Conservation (phyloP, 1,140 invertebrate species). For the Drosophila lacertosa region DNA sequence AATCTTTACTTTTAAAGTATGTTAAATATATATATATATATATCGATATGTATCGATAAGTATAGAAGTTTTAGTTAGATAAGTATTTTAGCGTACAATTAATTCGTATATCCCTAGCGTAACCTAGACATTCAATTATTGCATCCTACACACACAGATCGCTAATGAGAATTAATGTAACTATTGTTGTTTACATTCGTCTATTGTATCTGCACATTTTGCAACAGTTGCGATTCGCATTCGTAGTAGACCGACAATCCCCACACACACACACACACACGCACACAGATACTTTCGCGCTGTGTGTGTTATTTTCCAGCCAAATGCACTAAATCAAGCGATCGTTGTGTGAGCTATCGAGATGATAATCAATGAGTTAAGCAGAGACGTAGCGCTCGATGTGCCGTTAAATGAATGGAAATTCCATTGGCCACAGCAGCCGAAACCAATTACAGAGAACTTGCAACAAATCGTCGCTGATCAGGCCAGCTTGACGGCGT, state of each 20-base stretch:
- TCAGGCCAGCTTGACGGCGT: slow-evolving; percentile 47
- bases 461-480: slow-evolving; percentile 61
- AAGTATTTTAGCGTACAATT: not conserved
- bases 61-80: not conserved
- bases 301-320: slow-evolving; percentile 44
- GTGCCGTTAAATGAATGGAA: slow-evolving; percentile 75
- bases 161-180: slow-evolving; percentile 2
- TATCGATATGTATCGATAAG: not conserved
- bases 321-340: slow-evolving; percentile 72
- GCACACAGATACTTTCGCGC: slow-evolving; percentile 14
- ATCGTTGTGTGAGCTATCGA: slow-evolving; percentile 59
- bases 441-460: slow-evolving; percentile 65
- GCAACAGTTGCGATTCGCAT: slow-evolving; percentile 6
- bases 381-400: slow-evolving; percentile 47
- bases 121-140: slow-evolving; percentile 5
- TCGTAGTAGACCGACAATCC: too few relatives aligned
- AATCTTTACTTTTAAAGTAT: too few relatives aligned
- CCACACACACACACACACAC: not conserved
- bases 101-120: not conserved
- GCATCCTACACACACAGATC: not conserved
- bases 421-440: slow-evolving; percentile 54
- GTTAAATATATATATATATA: too few relatives aligned
- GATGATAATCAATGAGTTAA: slow-evolving; percentile 65
- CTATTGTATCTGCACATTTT: not conserved
- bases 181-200: slow-evolving; percentile 14